phyloP scores from a whole-genome alignment of 2,797 vertebrate species.

The Arctocebus calabarensis region DNA sequence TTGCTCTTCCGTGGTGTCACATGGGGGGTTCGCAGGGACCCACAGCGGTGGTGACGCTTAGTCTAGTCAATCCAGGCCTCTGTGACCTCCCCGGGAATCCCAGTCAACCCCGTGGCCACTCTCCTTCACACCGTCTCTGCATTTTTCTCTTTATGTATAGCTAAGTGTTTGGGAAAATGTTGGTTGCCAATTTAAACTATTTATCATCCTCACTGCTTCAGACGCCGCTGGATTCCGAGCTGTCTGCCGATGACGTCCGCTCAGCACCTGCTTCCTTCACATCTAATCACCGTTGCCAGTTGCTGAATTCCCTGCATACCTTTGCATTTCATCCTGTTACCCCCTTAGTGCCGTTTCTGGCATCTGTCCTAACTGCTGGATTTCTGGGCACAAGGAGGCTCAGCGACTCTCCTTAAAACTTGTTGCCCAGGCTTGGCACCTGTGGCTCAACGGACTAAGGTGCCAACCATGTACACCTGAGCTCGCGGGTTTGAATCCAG shows the following conservation, averaged over 20 bases:
- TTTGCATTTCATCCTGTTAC: slow-evolving; percentile 1
- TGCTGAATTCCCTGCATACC: slow-evolving; percentile 52
- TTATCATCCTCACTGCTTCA: slow-evolving; percentile 43
- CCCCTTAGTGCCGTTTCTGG: slow-evolving; percentile 43
- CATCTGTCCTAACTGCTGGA: slow-evolving; percentile 61
- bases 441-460: too few relatives aligned
- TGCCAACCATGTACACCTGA: too few relatives aligned
- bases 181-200: slow-evolving; percentile 73
- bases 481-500: too few relatives aligned
- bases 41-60: not conserved
- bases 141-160: not conserved
- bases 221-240: slow-evolving; percentile 48
- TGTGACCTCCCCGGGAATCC: not conserved
- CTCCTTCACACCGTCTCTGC: not conserved
- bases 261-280: slow-evolving; percentile 41
- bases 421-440: too few relatives aligned
- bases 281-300: slow-evolving; percentile 48
- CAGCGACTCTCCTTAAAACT: slow-evolving; percentile 69
- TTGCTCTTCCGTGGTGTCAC: not conserved
- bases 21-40: not conserved
- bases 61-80: not conserved
- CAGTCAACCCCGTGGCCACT: not conserved
- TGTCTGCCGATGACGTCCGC: slow-evolving; percentile 50
- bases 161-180: not conserved
- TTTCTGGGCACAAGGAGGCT: slow-evolving; percentile 32